phyloP scores from a whole-genome alignment of 1,140 invertebrate genomes.

The Popillia japonica region DNA sequence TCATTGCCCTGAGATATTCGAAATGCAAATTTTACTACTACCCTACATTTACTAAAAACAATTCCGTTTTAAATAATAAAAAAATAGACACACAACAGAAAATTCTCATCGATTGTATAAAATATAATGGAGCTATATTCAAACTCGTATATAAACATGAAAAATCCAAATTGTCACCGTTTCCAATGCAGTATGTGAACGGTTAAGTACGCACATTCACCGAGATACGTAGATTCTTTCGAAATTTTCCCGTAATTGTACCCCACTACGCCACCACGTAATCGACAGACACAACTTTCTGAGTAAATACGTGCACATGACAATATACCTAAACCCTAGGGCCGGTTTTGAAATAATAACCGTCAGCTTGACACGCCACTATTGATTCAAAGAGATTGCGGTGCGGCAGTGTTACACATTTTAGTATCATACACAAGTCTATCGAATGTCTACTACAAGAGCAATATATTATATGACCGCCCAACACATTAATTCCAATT shows the following conservation, averaged over 20 bases:
- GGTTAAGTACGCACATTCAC: not conserved
- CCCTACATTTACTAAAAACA: too few relatives aligned
- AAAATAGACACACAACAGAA: too few relatives aligned
- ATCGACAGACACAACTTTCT: slow-evolving; percentile 1
- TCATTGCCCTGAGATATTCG: too few relatives aligned
- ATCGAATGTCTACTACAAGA: not conserved
- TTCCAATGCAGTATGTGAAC: not conserved
- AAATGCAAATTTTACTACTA: too few relatives aligned
- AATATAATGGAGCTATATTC: too few relatives aligned
- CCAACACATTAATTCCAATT: too few relatives aligned
- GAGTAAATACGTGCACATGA: not conserved
- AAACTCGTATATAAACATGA: not conserved
- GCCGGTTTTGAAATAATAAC: slow-evolving; percentile 17
- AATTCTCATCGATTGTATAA: too few relatives aligned
- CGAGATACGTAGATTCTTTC: not conserved
- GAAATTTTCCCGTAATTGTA: slow-evolving; percentile 19
- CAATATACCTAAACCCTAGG: not conserved
- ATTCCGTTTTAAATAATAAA: too few relatives aligned
- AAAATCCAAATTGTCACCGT: not conserved
- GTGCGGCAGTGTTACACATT: not conserved
- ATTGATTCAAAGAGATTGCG: not conserved
- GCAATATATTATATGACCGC: not conserved
- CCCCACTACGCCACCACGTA: not conserved
- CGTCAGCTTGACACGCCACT: not conserved
- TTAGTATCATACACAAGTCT: too few relatives aligned